Percentiles rank a stretch among this genome's conserved stretches.
These are phyloP conservation scores for Cheirogaleus medius DNA, from an alignment of 2,113 vertebrate species.

Conservation along the genomic window DNA sequence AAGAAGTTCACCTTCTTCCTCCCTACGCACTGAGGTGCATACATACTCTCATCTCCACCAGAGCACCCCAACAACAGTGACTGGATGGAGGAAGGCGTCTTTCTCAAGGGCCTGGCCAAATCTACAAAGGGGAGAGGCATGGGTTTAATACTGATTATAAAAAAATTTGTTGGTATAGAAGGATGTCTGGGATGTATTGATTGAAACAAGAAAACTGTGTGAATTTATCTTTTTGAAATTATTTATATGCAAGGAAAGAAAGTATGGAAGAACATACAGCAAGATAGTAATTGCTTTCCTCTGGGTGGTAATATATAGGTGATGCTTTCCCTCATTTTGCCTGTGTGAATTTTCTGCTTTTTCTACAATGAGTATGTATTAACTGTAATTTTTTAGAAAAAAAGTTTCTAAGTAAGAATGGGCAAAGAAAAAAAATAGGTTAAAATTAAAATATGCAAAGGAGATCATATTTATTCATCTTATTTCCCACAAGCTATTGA, in stretches of 20 bases:
- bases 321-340: neutral
- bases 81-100: neutral
- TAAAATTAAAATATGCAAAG: constrained; percentile 28
- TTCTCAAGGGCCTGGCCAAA: neutral
- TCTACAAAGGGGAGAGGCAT: neutral
- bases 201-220: neutral
- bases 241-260: neutral
- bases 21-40: neutral
- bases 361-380: neutral
- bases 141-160: neutral
- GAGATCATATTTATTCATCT: constrained; percentile 5
- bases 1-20: neutral
- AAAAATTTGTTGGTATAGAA: neutral
- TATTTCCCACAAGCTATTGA: neutral
- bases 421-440: neutral
- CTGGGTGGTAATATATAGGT: neutral
- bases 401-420: neutral
- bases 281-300: neutral
- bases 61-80: neutral
- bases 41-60: rapidly evolving
- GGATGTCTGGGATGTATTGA: neutral
- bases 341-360: neutral
- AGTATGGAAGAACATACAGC: neutral
- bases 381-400: neutral
- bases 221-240: neutral